A percentile compares a stretch with the other conserved stretches of the same genome.
Conservation (phyloP, 2,113 vertebrate genomes). For the Myrmecophaga tridactyla region DNA sequence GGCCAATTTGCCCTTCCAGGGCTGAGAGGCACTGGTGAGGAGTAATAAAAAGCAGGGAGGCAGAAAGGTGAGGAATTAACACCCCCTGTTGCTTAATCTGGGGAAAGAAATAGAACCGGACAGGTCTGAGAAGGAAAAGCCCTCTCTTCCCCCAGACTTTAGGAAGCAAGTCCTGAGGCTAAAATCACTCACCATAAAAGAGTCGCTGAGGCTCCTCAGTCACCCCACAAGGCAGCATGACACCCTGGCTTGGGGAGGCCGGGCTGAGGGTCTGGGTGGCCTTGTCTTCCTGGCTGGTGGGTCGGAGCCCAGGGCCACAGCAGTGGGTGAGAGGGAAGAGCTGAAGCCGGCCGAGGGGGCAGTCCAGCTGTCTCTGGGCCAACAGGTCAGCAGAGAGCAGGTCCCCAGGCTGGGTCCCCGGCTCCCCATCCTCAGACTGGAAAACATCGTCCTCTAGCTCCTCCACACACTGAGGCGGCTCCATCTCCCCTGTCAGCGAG, state of each 20-base stretch:
- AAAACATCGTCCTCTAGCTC: constrained; percentile 90
- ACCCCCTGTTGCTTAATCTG: constrained; percentile 22
- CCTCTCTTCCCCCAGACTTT: constrained; percentile 65
- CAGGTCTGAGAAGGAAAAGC: constrained; percentile 69
- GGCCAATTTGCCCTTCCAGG: not conserved
- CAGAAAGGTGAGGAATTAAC: constrained; percentile 35
- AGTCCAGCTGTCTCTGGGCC: constrained; percentile 86
- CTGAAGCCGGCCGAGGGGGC: constrained; percentile 84
- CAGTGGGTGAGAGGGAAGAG: constrained; percentile 88
- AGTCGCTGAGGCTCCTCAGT: constrained; percentile 88
- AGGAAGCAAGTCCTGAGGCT: constrained; percentile 64
- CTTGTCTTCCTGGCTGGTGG: constrained; percentile 87
- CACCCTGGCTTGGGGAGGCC: constrained; percentile 86
- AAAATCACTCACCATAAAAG: constrained; percentile 87
- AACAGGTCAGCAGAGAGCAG: constrained; percentile 85
- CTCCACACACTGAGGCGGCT: constrained; percentile 84
- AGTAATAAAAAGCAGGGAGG: constrained; percentile 41
- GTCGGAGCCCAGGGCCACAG: constrained; percentile 86
- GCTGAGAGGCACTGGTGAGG: constrained; percentile 37
- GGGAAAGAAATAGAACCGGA: constrained; percentile 70
- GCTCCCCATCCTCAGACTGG: constrained; percentile 86
- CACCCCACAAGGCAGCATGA: constrained; percentile 90
- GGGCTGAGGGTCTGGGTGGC: constrained; percentile 89
- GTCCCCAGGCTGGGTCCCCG: constrained; percentile 83
- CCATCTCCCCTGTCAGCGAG: constrained; percentile 85